A percentile compares a stretch with the other conserved stretches of the same genome.
Conservation (phyloP, 2,888 invertebrate species). For the Schizaphis graminum region DNA sequence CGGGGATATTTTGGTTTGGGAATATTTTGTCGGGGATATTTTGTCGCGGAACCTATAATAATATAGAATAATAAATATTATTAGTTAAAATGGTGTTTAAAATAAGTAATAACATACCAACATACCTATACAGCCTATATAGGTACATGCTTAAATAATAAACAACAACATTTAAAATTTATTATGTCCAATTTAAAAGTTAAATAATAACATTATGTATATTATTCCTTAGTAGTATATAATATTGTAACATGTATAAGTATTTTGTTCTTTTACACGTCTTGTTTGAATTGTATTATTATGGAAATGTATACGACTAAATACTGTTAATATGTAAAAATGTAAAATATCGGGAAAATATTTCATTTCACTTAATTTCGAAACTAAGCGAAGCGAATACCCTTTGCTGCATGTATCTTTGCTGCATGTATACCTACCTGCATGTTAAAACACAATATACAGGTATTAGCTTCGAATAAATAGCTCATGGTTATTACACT, state of each 20-base stretch:
- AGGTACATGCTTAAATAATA: neutral
- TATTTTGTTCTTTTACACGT: neutral
- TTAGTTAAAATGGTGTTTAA: neutral
- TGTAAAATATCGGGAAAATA: conserved; percentile 20
- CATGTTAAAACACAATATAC: neutral
- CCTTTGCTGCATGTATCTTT: too few species aligned
- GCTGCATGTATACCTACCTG: neutral
- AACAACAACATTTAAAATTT: neutral
- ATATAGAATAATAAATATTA: neutral
- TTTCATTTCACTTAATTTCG: conserved; percentile 26
- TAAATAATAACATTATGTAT: neutral
- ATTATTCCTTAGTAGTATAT: neutral
- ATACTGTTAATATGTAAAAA: conserved; percentile 24
- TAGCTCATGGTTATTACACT: neutral
- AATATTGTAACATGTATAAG: neutral
- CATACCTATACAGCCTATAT: neutral
- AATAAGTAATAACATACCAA: neutral
- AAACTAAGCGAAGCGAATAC: conserved; percentile 48
- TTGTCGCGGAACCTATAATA: too few species aligned
- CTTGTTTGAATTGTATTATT: conserved; percentile 36
- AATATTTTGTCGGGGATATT: too few species aligned
- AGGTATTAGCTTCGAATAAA: neutral
- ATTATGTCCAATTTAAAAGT: neutral
- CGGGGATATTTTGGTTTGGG: too few species aligned
- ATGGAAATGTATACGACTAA: conserved; percentile 4